A percentile compares a stretch with the other conserved stretches of the same genome.
Evolutionary conservation across 1,140 invertebrate genomes (phyloP).

Genomic region (Bicyclus anynana): DNA sequence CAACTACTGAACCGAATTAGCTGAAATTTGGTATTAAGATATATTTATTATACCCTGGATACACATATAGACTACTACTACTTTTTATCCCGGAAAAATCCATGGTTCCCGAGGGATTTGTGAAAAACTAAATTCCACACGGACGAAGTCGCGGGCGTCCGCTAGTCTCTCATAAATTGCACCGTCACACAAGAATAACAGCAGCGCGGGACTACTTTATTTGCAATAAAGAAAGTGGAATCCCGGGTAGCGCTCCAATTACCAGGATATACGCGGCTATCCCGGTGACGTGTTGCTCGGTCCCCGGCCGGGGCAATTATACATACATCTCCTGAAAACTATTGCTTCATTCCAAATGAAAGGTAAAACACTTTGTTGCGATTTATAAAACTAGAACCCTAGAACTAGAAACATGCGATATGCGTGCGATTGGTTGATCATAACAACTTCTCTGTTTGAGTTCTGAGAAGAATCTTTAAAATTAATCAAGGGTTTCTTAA

Average conservation of each 20-base stretch:
- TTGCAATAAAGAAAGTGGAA: constrained; percentile 75
- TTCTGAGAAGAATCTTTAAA: too few relatives aligned
- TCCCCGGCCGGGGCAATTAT: constrained; percentile 57
- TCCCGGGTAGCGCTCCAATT: constrained; percentile 70
- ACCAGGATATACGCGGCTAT: constrained; percentile 71
- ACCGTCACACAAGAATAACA: constrained; percentile 49
- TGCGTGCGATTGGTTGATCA: too few relatives aligned
- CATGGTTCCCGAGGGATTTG: too few relatives aligned
- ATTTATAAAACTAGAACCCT: background rate
- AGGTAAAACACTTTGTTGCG: background rate
- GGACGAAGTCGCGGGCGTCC: too few relatives aligned
- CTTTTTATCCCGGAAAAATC: too few relatives aligned
- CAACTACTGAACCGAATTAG: too few relatives aligned
- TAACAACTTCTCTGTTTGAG: too few relatives aligned
- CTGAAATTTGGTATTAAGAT: too few relatives aligned
- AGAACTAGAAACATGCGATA: background rate
- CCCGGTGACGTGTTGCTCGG: constrained; percentile 61
- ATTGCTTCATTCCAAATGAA: constrained; percentile 8
- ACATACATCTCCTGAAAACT: constrained; percentile 38
- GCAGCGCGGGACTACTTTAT: constrained; percentile 67
- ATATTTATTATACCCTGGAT: too few relatives aligned
- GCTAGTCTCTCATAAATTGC: constrained; percentile 30
- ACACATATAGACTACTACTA: too few relatives aligned
- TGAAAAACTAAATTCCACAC: too few relatives aligned
- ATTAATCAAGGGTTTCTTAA: too few relatives aligned